A percentile compares a stretch with the other conserved stretches of the same genome.
Conservation (phyloP, 2,888 invertebrate genomes). For the Leucophora obtusa region DNA sequence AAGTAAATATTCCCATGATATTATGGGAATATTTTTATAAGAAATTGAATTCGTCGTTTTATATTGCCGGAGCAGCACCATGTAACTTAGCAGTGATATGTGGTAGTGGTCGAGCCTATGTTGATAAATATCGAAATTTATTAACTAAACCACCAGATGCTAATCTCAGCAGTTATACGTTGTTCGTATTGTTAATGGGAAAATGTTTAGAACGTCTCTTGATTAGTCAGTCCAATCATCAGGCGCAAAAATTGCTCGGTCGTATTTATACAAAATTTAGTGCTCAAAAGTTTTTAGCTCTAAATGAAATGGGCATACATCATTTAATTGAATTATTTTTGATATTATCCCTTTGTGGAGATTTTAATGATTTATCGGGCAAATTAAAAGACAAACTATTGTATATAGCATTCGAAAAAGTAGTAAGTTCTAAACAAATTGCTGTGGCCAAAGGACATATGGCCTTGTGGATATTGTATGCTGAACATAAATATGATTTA, state of each 20-base stretch:
- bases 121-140: slow-evolving; percentile 77
- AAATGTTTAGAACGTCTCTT: slow-evolving; percentile 71
- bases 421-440: slow-evolving; percentile 73
- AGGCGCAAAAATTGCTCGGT: slow-evolving; percentile 79
- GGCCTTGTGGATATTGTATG: slow-evolving; percentile 76
- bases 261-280: slow-evolving; percentile 82
- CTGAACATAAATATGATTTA: slow-evolving; percentile 74
- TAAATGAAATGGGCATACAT: slow-evolving; percentile 81
- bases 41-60: slow-evolving; percentile 80
- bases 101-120: slow-evolving; percentile 73
- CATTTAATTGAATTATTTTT: slow-evolving; percentile 80
- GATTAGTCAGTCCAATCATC: slow-evolving; percentile 65
- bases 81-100: slow-evolving; percentile 78
- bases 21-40: slow-evolving; percentile 82
- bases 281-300: slow-evolving; percentile 80
- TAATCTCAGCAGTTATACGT: slow-evolving; percentile 79
- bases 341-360: slow-evolving; percentile 72
- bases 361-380: slow-evolving; percentile 72
- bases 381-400: slow-evolving; percentile 77
- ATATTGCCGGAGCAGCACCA: slow-evolving; percentile 79
- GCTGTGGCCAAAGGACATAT: slow-evolving; percentile 77
- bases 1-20: slow-evolving; percentile 79
- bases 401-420: slow-evolving; percentile 75
- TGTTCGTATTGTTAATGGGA: slow-evolving; percentile 79
- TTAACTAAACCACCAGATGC: slow-evolving; percentile 72